A percentile compares a stretch with the other conserved stretches of the same genome.
Conservation (phyloP, 2,797 vertebrate genomes). For the Bovichtus diacanthus region DNA sequence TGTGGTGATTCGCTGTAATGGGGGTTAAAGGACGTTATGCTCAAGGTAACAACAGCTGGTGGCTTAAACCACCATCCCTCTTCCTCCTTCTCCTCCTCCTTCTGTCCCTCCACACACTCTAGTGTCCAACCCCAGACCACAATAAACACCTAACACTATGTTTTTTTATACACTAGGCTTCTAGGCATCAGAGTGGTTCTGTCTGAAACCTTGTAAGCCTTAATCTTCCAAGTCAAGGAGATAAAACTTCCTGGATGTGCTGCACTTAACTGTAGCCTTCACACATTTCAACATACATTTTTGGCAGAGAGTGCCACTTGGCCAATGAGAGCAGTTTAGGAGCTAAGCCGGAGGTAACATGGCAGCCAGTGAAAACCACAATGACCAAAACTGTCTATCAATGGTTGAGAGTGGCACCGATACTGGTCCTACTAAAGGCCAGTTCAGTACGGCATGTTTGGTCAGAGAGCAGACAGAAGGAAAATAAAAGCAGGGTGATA, state of each 20-base stretch:
- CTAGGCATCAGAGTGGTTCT: constrained; percentile 39
- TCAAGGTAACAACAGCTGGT: constrained; percentile 86
- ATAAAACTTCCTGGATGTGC: constrained; percentile 37
- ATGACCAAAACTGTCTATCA: constrained; percentile 77
- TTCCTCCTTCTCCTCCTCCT: constrained; percentile 77
- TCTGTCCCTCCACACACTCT: constrained; percentile 73
- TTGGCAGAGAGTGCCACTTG: constrained; percentile 46
- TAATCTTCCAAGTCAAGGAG: constrained; percentile 45
- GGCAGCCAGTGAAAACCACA: constrained; percentile 76
- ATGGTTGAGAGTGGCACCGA: constrained; percentile 64
- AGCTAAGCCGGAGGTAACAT: constrained; percentile 57
- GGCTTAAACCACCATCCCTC: constrained; percentile 79
- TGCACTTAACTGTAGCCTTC: constrained; percentile 28
- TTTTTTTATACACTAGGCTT: constrained; percentile 31
- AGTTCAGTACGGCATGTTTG: constrained; percentile 65
- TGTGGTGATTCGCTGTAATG: constrained; percentile 77
- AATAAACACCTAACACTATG: constrained; percentile 77
- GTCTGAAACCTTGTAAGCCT: constrained; percentile 47
- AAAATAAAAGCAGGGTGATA: constrained; percentile 86
- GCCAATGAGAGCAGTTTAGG: constrained; percentile 43
- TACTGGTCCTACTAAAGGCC: constrained; percentile 63
- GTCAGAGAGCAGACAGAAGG: constrained; percentile 76
- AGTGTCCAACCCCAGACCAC: constrained; percentile 76
- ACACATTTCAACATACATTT: constrained; percentile 50
- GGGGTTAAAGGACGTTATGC: constrained; percentile 79